Base-by-base conservation (phyloP, 2,113 vertebrate genomes). In the Dryoscopus gambensis region DNA sequence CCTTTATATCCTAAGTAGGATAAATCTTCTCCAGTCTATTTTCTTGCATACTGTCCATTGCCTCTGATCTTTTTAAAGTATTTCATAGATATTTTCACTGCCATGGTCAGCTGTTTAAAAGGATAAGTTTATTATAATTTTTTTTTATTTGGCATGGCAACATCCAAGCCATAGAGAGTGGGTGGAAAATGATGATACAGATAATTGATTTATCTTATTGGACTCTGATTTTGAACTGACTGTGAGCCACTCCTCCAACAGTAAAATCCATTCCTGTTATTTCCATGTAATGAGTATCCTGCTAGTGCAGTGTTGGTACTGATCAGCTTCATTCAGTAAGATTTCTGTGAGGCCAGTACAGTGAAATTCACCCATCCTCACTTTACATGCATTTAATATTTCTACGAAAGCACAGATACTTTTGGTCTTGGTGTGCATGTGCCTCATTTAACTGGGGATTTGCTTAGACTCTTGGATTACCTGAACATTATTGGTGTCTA, bases 191-290 rank as follows among this genome's bases (percentile, higher is more conserved):
- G 55, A 86, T 84, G 50, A 75, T 74, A 65, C 33, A 75, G 60
- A 81, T 87, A 95, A 90, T 59, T 37, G 27, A 83, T 78, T 93
- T 95, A 92, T 92, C 79, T 92, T 84, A 95, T 84, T 84, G 88
- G 79, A 89, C 56, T 88, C 83, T 70, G 50, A 74, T 90, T 94
- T 88, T 55, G 55, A 96, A n/a, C 37, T 1, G 2, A 44, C 53
- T 42, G 22, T 85, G 95, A 95, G 55, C 96, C 88, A 93, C 60
- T 84, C 5, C 47, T 95, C 60, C 95, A 84, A 63, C 0, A 0
- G 86, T 68, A 95, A 90, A 84, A 92, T 44, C 59, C 77, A 18
- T 84, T 95, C 59, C 82, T 63, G 47, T 81, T 25, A 50, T 92
- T 95, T 95, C 83, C 70, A 50, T 30, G 47, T 52, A 85, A 25